Base-by-base conservation (phyloP, 2,797 vertebrate genomes). In the Apodemus agrarius region DNA sequence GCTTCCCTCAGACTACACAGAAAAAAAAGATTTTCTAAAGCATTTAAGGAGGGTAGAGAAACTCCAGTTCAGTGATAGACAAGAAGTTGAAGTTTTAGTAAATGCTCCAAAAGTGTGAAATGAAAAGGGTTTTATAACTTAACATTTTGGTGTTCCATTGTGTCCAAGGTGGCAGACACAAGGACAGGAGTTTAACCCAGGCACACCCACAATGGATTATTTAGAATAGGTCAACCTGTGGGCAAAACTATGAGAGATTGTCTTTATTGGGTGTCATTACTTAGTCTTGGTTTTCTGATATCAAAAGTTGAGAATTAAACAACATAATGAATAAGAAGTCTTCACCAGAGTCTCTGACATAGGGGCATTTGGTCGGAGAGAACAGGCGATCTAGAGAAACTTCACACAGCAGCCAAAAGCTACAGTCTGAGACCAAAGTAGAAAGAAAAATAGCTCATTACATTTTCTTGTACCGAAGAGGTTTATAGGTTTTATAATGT, bases 401-500 rank as follows among this genome's bases (percentile, higher is more conserved):
- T n/a, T 69, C 52, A 17, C 1, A 37, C 37, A 31, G 31, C 65
- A 54, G 65, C 22, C 17, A 85, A 82, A 37, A 37, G 34, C 26
- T 75, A 31, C 8, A 49, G 11, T 82, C 40, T 75, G n/a, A 91
- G 94, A 76, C 17, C 61, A 78, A 72, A 24, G 87, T 85, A 88
- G 74, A 90, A 92, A 84, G 34, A 37, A 76, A 61, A 74, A 85
- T 2, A 80, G 1, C 93, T 91, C n/a, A 57, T 90, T 89, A 52
- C 40, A 80, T 93, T 92, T 96, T 79, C 74, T 96, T 92, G 24
- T 52, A 65, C 34, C 54, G 79, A 86, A 92, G 43, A 92, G 13
- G 43, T 92, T 94, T 90, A 80, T 34, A 84, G 46, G 12, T 91
- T 80, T 52, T 29, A 79, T 59, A 79, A 88, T 83, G 19, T 90